Percentiles rank a stretch among this genome's conserved stretches.
Conservation (phyloP, 2,113 vertebrate species). For the Chauna torquata region DNA sequence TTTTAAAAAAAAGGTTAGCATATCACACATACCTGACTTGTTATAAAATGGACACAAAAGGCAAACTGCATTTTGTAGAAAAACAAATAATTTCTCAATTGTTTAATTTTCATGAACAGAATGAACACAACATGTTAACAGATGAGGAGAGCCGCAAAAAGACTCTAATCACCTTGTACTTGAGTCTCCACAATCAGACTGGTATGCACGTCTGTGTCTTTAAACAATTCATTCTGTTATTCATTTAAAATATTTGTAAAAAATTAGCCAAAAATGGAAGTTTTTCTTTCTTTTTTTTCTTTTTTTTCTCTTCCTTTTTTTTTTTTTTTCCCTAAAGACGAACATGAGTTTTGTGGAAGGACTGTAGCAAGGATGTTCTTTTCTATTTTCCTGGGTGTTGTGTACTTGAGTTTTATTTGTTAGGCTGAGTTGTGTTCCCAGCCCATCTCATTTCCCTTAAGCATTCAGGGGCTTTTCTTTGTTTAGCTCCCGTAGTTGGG, state of each 20-base stretch:
- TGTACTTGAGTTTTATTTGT: conserved; percentile 18
- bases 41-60: not conserved
- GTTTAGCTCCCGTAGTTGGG: not conserved
- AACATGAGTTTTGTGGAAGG: not conserved
- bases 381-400: conserved; percentile 5
- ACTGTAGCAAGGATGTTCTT: not conserved
- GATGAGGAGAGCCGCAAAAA: not conserved
- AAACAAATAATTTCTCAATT: not conserved
- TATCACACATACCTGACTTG: not conserved
- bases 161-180: not conserved
- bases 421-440: conserved; percentile 1
- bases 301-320: not conserved
- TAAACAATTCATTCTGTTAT: not conserved
- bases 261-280: not conserved
- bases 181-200: not conserved
- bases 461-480: not conserved
- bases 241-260: not conserved
- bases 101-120: not conserved
- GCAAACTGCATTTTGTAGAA: not conserved
- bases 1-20: not conserved
- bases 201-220: not conserved
- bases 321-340: not conserved
- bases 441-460: not conserved
- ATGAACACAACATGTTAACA: not conserved
- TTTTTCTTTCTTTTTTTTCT: not conserved